phyloP scores from a whole-genome alignment of 2,797 vertebrate species.

The Pristis pectinata region DNA sequence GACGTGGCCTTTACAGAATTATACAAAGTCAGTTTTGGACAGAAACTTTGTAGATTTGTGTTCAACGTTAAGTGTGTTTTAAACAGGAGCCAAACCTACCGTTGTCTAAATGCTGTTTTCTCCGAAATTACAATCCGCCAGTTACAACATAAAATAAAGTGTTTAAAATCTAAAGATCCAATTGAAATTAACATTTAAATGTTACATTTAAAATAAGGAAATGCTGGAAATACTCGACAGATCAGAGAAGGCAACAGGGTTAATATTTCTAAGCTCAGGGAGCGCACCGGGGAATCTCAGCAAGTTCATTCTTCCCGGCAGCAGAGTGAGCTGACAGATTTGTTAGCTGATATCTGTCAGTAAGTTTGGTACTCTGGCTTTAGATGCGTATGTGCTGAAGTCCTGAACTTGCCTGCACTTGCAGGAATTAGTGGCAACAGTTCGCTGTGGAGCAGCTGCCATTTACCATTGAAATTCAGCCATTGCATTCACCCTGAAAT shows the following conservation, averaged over 20 bases:
- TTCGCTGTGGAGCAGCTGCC: neutral
- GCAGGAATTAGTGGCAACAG: too few species aligned
- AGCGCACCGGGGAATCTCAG: too few species aligned
- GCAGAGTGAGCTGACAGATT: too few species aligned
- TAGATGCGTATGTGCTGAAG: too few species aligned
- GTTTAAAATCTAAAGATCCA: neutral
- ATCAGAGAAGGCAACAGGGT: too few species aligned
- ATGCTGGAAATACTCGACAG: too few species aligned
- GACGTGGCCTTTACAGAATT: neutral
- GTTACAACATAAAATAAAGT: neutral
- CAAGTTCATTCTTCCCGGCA: too few species aligned
- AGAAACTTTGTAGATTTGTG: neutral
- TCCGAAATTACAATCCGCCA: neutral
- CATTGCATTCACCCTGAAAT: neutral
- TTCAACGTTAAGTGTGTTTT: neutral
- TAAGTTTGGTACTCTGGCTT: too few species aligned
- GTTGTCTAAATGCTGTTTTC: neutral
- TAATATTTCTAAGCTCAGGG: too few species aligned
- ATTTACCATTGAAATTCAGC: neutral
- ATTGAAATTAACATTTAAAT: neutral
- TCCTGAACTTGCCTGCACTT: too few species aligned
- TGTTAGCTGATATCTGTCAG: too few species aligned
- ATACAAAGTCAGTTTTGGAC: neutral
- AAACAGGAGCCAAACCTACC: neutral
- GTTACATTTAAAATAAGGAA: too few species aligned